These are phyloP conservation scores for Stenodema calcarata DNA, from an alignment of 2,888 invertebrate species.

Conservation along the genomic window DNA sequence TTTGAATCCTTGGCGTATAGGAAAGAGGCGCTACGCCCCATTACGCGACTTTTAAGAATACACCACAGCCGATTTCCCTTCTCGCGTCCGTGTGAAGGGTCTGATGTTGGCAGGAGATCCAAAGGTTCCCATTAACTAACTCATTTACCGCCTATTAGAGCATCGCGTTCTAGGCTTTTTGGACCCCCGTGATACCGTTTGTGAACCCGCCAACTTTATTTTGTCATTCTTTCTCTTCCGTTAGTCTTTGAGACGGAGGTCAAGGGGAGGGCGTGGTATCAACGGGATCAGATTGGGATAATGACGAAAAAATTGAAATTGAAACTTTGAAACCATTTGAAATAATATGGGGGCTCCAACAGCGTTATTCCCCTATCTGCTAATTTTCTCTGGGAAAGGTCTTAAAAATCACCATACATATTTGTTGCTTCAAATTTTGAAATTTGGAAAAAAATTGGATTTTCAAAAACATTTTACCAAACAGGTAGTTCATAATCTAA, in stretches of 20 bases:
- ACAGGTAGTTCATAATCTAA: too few species aligned
- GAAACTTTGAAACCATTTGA: too few species aligned
- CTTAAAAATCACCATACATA: too few species aligned
- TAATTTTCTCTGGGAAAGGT: too few species aligned
- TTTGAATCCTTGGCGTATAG: background rate
- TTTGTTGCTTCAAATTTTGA: too few species aligned
- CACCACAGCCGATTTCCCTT: constrained; percentile 25
- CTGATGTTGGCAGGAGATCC: constrained; percentile 26
- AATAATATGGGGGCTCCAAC: too few species aligned
- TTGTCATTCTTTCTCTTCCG: constrained; percentile 16
- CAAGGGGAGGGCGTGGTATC: background rate
- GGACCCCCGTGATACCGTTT: constrained; percentile 28
- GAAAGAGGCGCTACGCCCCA: constrained; percentile 24
- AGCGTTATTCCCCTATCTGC: too few species aligned
- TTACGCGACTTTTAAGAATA: constrained; percentile 4
- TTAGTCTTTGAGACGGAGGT: background rate
- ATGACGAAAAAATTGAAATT: background rate
- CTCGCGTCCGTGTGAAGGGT: constrained; percentile 11
- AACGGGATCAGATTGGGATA: background rate
- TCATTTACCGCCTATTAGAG: constrained; percentile 47
- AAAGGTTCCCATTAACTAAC: constrained; percentile 37
- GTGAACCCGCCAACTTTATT: constrained; percentile 31
- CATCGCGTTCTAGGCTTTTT: constrained; percentile 4
- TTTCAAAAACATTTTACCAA: too few species aligned
- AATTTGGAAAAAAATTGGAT: too few species aligned